Percentiles rank a stretch among this genome's conserved stretches.
These are phyloP conservation scores for Seriola quinqueradiata DNA, from an alignment of 2,113 vertebrate species.

Conservation along the genomic window DNA sequence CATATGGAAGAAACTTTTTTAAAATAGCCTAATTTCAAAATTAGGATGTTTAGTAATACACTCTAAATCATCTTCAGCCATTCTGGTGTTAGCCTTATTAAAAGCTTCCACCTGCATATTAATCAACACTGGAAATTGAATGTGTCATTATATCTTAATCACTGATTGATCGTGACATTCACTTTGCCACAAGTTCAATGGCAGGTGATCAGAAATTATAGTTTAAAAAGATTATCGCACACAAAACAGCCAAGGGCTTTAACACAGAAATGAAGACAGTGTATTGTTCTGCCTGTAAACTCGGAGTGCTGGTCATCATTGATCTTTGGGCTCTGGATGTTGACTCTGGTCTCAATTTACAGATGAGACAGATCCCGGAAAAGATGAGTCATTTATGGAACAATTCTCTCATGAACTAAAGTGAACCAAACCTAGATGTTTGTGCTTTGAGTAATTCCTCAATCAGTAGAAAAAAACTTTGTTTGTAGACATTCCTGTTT, in stretches of 20 bases:
- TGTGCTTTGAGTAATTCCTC: constrained; percentile 69
- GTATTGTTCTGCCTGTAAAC: constrained; percentile 20
- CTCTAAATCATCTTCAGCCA: neutral
- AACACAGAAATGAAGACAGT: neutral
- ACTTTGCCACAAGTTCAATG: neutral
- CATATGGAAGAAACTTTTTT: no score
- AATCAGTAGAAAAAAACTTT: constrained; percentile 35
- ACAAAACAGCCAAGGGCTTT: neutral
- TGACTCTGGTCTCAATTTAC: constrained; percentile 69
- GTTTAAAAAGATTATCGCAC: neutral
- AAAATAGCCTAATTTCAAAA: no score
- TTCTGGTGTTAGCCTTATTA: neutral
- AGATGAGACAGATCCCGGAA: constrained; percentile 65
- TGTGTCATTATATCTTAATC: neutral
- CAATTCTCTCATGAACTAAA: constrained; percentile 46
- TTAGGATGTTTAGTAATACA: neutral
- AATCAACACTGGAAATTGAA: no score
- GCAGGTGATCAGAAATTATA: neutral
- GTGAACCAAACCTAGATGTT: constrained; percentile 65
- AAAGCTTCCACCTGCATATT: neutral
- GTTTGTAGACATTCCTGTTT: constrained; percentile 21
- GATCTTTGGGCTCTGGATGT: constrained; percentile 47
- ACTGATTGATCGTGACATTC: neutral
- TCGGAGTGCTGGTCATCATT: constrained; percentile 14
- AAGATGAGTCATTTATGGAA: constrained; percentile 76